Evolutionary conservation across 2,113 vertebrate species (phyloP), one percentile per base, ranked within the genome.

Genomic region (Syrmaticus mikado): DNA sequence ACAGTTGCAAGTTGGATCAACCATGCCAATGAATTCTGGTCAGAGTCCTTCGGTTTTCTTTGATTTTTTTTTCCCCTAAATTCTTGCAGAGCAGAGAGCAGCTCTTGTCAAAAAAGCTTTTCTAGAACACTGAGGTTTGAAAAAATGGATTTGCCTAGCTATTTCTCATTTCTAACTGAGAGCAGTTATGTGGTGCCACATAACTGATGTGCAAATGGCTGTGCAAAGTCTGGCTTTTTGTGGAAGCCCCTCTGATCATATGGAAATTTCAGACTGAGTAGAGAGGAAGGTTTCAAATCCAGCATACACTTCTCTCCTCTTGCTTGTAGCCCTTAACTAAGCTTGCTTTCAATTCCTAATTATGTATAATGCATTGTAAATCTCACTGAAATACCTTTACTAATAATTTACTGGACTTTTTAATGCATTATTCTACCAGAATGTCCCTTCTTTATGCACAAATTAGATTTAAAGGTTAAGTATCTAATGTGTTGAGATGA

Each of bases 291-390:
- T 77, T 89, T 90, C 27, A 64, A 25, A 87, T 74, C 60, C 85
- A 82, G 41, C 87, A 78, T 92, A 78, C 62, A 78, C 64, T 32
- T 71, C 25, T 93, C 30, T 85, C 62, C 87, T 64, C 45, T 92
- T 89, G 79, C 71, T 87, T 89, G 89, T 71, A 91, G 94, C 75
- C 87, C 76, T 95, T 95, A 76, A 30, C 17, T 32, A 55, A 78
- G 28, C 75, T 78, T 76, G 71, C 46, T 86, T 80, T 92, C 76
- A 6, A 19, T 53, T 85, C 82, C 88, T 96, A 81, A 88, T 95
- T 91, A 55, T 52, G 55, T 38, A 1, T 50, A 19, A 48, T 48
- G n/a, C 43, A 41, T 66, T 76, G 55, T 55, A 67, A 64, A 41
- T 43, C 68, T 91, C 38, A 4, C 82, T 45, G 64, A 85, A 95